These are phyloP conservation scores for Hemitrygon akajei DNA, from an alignment of 2,797 vertebrate species.

Conservation along the genomic window DNA sequence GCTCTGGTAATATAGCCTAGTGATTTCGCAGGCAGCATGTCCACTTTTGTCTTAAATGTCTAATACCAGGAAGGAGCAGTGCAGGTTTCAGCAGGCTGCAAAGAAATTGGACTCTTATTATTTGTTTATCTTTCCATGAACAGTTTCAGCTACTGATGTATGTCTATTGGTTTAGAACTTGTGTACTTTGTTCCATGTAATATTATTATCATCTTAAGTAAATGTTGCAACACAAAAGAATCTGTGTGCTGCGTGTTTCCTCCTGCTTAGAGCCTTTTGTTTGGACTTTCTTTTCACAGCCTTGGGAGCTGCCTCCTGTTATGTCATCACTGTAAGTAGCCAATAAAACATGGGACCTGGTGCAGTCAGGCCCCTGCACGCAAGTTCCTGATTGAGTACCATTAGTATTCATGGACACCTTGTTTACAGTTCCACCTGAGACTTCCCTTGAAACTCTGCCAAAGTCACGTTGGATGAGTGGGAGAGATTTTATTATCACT, in stretches of 20 bases:
- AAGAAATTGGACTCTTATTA: neutral
- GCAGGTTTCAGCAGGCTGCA: neutral
- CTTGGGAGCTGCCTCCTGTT: neutral
- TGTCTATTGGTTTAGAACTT: neutral
- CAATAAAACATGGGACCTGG: neutral
- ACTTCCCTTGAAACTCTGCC: too few species aligned
- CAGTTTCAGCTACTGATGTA: neutral
- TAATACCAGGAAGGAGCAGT: neutral
- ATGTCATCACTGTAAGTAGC: neutral
- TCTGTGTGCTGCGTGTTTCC: neutral
- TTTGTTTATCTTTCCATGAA: neutral
- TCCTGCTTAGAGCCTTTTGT: neutral
- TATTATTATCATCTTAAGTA: neutral
- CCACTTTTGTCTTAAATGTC: neutral
- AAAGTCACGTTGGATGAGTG: too few species aligned
- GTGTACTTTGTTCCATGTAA: neutral
- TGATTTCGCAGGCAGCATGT: neutral
- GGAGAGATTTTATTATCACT: too few species aligned
- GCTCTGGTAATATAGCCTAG: too few species aligned
- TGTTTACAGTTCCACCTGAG: too few species aligned
- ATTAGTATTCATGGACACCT: too few species aligned
- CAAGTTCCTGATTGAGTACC: neutral
- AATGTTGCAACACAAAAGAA: conserved; percentile 3
- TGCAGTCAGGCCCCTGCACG: neutral
- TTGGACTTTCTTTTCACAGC: neutral